These are phyloP conservation scores for Leistus spinibarbis DNA, from an alignment of 2,888 invertebrate species.

Conservation along the genomic window DNA sequence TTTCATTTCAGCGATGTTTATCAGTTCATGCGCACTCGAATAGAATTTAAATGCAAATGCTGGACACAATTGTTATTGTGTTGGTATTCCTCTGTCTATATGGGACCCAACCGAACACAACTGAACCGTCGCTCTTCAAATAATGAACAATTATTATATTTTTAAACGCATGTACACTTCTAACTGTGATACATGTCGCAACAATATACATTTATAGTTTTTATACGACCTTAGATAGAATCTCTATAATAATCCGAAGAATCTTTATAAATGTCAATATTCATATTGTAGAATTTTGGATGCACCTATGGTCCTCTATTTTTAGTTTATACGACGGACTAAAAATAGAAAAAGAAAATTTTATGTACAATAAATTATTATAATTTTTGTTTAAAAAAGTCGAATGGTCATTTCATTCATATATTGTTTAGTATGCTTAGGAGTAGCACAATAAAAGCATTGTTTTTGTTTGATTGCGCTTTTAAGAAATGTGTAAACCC, in stretches of 20 bases:
- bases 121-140: constrained; percentile 31
- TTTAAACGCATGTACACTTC: not conserved
- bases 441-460: not conserved
- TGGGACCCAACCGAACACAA: constrained; percentile 8
- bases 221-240: too few relatives aligned
- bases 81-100: constrained; percentile 48
- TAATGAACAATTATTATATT: constrained; percentile 40
- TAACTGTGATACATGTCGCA: not conserved
- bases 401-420: not conserved
- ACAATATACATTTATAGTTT: too few relatives aligned
- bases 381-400: too few relatives aligned
- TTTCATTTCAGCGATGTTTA: constrained; percentile 55
- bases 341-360: too few relatives aligned
- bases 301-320: too few relatives aligned
- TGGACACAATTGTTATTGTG: constrained; percentile 57
- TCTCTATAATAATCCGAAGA: too few relatives aligned
- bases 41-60: constrained; percentile 59
- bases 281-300: too few relatives aligned
- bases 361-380: too few relatives aligned
- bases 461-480: not conserved
- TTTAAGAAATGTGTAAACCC: not conserved
- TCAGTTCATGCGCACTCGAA: constrained; percentile 54
- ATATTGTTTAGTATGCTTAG: too few relatives aligned
- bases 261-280: too few relatives aligned
- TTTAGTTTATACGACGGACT: too few relatives aligned